Evolutionary conservation across 2,113 vertebrate species (phyloP).

Genomic region (Cryptomyrus ogoouensis): DNA sequence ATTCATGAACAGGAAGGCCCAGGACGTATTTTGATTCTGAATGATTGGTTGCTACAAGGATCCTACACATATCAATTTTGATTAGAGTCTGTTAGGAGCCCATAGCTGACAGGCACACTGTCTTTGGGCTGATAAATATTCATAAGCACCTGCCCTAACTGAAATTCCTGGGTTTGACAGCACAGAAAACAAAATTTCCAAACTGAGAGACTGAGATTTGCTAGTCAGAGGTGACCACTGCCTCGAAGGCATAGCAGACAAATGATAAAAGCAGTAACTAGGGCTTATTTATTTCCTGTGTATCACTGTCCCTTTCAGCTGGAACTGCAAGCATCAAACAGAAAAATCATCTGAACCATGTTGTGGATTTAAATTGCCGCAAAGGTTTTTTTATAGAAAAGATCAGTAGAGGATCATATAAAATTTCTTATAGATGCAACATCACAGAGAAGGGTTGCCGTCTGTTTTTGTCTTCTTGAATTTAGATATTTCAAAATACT

Average conservation of each 20-base stretch:
- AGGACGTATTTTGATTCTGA: constrained; percentile 29
- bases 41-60: constrained; percentile 37
- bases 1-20: constrained; percentile 6
- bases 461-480: not conserved
- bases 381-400: not conserved
- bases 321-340: not conserved
- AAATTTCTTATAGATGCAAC: not conserved
- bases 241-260: not conserved
- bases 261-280: not conserved
- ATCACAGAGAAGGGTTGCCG: not conserved
- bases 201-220: not conserved
- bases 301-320: not conserved
- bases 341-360: not conserved
- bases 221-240: not conserved
- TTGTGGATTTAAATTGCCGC: not conserved
- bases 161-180: constrained; percentile 27
- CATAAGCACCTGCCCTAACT: constrained; percentile 50
- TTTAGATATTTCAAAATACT: not conserved
- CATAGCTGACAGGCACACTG: constrained; percentile 45
- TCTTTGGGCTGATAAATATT: constrained; percentile 55
- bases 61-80: constrained; percentile 45
- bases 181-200: constrained; percentile 14
- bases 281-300: not conserved
- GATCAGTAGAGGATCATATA: not conserved
- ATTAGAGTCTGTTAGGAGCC: constrained; percentile 50